phyloP scores from a whole-genome alignment of 2,888 invertebrate genomes.

The Spilarctia lutea region DNA sequence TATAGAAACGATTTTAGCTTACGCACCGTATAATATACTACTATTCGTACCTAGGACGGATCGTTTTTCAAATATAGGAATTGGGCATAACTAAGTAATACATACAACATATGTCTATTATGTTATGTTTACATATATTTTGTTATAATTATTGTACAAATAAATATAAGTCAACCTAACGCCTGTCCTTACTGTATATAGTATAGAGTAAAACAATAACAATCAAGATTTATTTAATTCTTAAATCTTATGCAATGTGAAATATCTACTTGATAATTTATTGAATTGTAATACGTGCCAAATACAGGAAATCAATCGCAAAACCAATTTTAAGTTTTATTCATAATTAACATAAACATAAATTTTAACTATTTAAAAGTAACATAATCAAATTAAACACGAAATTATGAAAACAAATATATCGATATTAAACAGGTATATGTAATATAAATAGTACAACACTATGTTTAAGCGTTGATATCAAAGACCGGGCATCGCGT shows the following conservation, averaged over 20 bases:
- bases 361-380: background rate
- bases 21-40: too few species aligned
- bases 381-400: background rate
- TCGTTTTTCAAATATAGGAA: too few species aligned
- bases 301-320: conserved; percentile 7
- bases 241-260: background rate
- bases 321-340: background rate
- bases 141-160: background rate
- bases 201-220: background rate
- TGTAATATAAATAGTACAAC: conserved; percentile 5
- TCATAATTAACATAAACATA: background rate
- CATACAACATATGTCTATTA: too few species aligned
- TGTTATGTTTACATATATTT: too few species aligned
- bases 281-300: conserved; percentile 3
- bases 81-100: background rate
- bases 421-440: background rate
- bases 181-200: background rate
- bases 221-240: background rate
- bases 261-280: conserved; percentile 2
- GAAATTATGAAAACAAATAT: background rate
- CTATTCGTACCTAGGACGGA: too few species aligned
- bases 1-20: too few species aligned
- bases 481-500: conserved; percentile 23
- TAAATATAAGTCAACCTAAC: background rate
- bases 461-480: conserved; percentile 18